Percentiles rank a stretch among this genome's conserved stretches.
Conservation (phyloP, 2,888 invertebrate genomes). For the Metopia argyrocephala region DNA sequence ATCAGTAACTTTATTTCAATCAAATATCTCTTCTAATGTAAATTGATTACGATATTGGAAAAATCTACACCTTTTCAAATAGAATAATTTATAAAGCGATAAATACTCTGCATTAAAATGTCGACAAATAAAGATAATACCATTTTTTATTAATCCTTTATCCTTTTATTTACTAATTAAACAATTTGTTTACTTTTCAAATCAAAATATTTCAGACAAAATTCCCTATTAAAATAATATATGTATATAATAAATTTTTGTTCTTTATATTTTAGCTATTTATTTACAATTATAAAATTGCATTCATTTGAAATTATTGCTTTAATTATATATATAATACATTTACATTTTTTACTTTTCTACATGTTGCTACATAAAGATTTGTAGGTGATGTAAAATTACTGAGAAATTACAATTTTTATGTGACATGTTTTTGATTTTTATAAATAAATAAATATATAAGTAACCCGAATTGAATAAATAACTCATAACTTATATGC, state of each 20-base stretch:
- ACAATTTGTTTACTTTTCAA: too few relatives aligned
- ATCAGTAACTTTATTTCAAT: not conserved
- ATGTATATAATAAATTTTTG: not conserved
- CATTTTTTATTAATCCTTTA: too few relatives aligned
- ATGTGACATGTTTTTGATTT: not conserved
- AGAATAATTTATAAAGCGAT: too few relatives aligned
- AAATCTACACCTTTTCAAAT: too few relatives aligned
- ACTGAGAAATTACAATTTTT: constrained; percentile 50
- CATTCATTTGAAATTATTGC: constrained; percentile 29
- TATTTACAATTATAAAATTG: constrained; percentile 56
- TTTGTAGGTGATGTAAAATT: constrained; percentile 46
- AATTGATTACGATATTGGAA: too few relatives aligned
- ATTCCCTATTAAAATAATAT: not conserved
- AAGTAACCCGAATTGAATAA: constrained; percentile 29
- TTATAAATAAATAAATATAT: constrained; percentile 15
- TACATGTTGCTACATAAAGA: constrained; percentile 53
- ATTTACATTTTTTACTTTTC: constrained; percentile 44
- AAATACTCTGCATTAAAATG: too few relatives aligned
- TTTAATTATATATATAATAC: constrained; percentile 44
- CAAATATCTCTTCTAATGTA: too few relatives aligned
- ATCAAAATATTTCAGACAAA: too few relatives aligned
- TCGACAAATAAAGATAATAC: too few relatives aligned
- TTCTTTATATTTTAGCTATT: constrained; percentile 44
- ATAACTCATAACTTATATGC: constrained; percentile 14
- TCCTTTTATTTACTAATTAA: too few relatives aligned